Percentiles rank a stretch among this genome's conserved stretches.
Evolutionary conservation across 2,113 vertebrate species (phyloP).

Genomic region (Rhynchopsitta pachyrhyncha): DNA sequence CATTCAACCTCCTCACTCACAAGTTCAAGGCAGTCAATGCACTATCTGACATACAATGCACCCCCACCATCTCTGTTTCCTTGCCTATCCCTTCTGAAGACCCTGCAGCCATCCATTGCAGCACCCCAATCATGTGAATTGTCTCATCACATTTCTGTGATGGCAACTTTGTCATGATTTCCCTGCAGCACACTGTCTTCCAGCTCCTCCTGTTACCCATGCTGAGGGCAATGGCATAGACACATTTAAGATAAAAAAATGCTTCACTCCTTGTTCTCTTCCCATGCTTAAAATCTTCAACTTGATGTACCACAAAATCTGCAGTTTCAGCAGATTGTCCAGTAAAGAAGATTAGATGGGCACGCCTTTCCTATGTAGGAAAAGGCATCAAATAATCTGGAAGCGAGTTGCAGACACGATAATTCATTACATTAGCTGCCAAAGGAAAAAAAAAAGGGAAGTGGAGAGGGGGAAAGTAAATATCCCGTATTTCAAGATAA

Average conservation of each 20-base stretch:
- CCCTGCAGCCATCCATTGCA: background rate
- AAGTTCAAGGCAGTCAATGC: background rate
- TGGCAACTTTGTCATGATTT: background rate
- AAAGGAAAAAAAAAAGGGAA: background rate
- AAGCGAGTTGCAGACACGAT: background rate
- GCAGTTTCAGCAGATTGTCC: background rate
- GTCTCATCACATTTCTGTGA: background rate
- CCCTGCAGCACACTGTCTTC: background rate
- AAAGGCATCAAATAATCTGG: background rate
- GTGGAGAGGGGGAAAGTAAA: background rate
- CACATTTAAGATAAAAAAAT: background rate
- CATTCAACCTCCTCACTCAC: background rate
- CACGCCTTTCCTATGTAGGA: background rate
- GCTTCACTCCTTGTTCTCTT: background rate
- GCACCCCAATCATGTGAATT: background rate
- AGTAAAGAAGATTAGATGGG: background rate
- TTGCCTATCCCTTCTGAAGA: background rate
- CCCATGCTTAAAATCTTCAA: background rate
- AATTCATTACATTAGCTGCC: background rate
- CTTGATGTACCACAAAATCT: background rate
- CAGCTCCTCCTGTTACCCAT: background rate
- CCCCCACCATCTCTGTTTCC: background rate
- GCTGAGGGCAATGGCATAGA: background rate
- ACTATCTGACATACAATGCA: background rate
- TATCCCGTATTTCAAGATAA: background rate